Evolutionary conservation across 35 echinoderm and acorn worm species (phyloP).

Genomic region (Diadema setosum): DNA sequence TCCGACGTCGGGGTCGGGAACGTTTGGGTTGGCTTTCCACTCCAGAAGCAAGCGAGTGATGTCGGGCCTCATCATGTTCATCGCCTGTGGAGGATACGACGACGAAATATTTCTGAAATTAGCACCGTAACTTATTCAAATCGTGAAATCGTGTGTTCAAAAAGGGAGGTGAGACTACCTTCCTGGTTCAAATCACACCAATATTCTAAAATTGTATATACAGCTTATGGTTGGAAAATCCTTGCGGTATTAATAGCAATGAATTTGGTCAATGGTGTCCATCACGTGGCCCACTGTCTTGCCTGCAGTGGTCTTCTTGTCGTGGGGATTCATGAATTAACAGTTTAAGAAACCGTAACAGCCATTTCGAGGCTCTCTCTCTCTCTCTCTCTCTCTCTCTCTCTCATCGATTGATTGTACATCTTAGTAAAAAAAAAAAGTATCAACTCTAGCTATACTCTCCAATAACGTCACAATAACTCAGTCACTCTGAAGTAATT

Average conservation of each 20-base stretch:
- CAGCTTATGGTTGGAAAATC: neutral
- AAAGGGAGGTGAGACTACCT: neutral
- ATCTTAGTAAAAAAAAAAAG: no score
- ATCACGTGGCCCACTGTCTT: neutral
- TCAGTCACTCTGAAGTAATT: no score
- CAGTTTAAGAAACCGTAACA: neutral
- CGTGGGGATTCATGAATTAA: neutral
- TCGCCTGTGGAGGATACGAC: neutral
- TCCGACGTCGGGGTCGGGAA: neutral
- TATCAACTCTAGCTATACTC: no score
- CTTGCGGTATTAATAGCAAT: no score
- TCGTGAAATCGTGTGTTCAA: neutral
- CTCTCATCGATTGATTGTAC: no score
- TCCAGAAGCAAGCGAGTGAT: slow-evolving; percentile 15
- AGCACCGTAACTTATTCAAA: neutral
- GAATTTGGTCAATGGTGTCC: neutral
- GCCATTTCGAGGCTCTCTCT: no score
- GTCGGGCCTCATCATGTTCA: neutral
- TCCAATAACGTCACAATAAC: no score
- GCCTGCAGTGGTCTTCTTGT: neutral
- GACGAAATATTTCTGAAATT: neutral
- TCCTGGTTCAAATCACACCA: neutral
- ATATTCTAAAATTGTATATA: neutral
- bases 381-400: neutral
- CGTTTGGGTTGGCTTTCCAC: slow-evolving; percentile 48